phyloP scores from a whole-genome alignment of 1,140 invertebrate species.

The Drosophila bocqueti region DNA sequence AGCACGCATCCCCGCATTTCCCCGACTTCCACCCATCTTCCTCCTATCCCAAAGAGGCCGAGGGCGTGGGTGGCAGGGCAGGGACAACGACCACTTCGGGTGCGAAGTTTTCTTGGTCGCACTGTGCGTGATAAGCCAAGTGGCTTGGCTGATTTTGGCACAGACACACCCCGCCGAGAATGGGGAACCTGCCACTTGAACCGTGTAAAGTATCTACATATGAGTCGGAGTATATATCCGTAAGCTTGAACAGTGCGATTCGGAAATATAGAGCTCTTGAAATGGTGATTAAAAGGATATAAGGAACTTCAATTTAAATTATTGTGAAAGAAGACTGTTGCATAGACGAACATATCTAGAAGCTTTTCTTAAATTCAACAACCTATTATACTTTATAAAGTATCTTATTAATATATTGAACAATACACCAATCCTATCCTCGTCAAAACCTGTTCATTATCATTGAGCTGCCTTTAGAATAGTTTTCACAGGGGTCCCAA shows the following conservation, averaged over 20 bases:
- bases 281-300: not conserved
- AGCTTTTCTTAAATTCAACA: not conserved
- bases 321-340: not conserved
- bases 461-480: not conserved
- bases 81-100: slow-evolving; percentile 59
- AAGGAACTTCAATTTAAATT: not conserved
- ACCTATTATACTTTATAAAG: not conserved
- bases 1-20: slow-evolving; percentile 60
- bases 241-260: not conserved
- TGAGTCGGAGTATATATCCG: slow-evolving; percentile 7
- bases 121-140: slow-evolving; percentile 79
- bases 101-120: slow-evolving; percentile 60
- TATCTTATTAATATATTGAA: not conserved
- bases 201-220: slow-evolving; percentile 68
- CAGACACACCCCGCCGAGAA: slow-evolving; percentile 29
- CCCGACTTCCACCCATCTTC: not conserved
- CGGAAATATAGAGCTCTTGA: slow-evolving; percentile 1
- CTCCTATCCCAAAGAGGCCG: not conserved
- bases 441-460: not conserved
- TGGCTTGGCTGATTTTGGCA: slow-evolving; percentile 69
- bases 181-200: slow-evolving; percentile 39
- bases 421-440: not conserved
- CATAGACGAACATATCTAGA: not conserved
- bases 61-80: slow-evolving; percentile 8
- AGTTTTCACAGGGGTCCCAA: not conserved